Evolutionary conservation across 92 coral and sea anemone species (phyloP).

Genomic region (Plumapathes pennacea): DNA sequence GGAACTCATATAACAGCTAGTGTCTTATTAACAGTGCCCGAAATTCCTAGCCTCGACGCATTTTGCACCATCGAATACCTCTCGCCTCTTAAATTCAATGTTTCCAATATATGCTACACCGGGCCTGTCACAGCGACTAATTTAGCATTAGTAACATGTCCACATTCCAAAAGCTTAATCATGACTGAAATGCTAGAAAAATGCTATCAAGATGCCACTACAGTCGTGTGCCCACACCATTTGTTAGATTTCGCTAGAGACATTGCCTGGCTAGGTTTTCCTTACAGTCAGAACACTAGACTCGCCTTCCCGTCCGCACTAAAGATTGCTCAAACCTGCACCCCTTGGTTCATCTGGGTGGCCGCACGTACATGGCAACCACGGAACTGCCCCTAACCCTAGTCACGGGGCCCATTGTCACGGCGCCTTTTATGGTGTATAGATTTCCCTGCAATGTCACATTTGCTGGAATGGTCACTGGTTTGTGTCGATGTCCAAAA

Average conservation of each 20-base stretch:
- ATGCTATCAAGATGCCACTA: slow-evolving; percentile 8
- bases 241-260: slow-evolving; percentile 7
- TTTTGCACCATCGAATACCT: slow-evolving; percentile 21
- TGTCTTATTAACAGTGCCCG: slow-evolving; percentile 9
- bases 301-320: no score
- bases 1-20: neutral
- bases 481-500: no score
- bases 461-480: no score
- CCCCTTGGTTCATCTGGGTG: no score
- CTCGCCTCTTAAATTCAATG: slow-evolving; percentile 16
- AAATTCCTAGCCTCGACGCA: neutral
- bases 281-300: slow-evolving; percentile 4
- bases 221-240: slow-evolving; percentile 1
- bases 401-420: no score
- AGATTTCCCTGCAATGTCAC: no score
- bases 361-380: no score
- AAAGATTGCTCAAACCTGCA: no score
- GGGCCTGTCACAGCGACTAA: slow-evolving; percentile 17
- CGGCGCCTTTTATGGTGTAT: no score
- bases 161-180: slow-evolving; percentile 3
- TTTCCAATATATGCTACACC: slow-evolving; percentile 16
- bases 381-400: no score
- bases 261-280: slow-evolving; percentile 17
- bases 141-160: slow-evolving; percentile 11
- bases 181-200: slow-evolving; percentile 1